A percentile compares a stretch with the other conserved stretches of the same genome.
Evolutionary conservation across 2,113 vertebrate genomes (phyloP).

Genomic region (Limanda limanda): DNA sequence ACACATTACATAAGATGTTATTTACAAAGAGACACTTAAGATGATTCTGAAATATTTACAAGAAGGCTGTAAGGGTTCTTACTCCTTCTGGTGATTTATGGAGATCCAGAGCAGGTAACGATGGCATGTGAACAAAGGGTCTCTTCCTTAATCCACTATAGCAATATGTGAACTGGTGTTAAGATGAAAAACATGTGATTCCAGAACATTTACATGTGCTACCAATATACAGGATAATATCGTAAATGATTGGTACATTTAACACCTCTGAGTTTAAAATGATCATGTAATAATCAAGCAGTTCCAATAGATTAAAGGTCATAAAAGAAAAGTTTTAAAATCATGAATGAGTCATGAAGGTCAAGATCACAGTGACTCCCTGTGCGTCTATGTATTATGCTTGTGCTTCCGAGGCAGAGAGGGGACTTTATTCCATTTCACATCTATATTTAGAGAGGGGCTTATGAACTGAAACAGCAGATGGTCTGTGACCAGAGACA

Average conservation of each 20-base stretch:
- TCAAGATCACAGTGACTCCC: conserved; percentile 61
- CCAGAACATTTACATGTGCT: neutral
- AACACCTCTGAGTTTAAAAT: neutral
- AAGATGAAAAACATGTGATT: conserved; percentile 78
- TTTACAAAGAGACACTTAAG: neutral
- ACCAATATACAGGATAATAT: neutral
- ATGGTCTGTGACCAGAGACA: conserved; percentile 80
- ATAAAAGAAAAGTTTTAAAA: neutral
- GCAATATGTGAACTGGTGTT: conserved; percentile 92
- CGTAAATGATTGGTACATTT: too few species aligned
- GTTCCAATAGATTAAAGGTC: neutral
- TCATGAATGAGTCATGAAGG: conserved; percentile 62
- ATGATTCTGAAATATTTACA: neutral
- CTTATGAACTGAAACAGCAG: conserved; percentile 83
- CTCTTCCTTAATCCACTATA: conserved; percentile 99
- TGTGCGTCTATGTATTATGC: conserved; percentile 64
- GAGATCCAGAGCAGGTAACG: conserved; percentile 94
- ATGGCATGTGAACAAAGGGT: conserved; percentile 96
- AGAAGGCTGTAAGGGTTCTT: conserved; percentile 54
- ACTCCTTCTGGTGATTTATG: conserved; percentile 95
- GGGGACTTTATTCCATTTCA: conserved; percentile 80
- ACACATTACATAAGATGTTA: conserved; percentile 8
- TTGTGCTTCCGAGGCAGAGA: conserved; percentile 53
- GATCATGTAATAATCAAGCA: neutral
- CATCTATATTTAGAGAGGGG: conserved; percentile 83